Conservation (phyloP, 2,888 invertebrate genomes). For the Eretmocerus hayati region DNA sequence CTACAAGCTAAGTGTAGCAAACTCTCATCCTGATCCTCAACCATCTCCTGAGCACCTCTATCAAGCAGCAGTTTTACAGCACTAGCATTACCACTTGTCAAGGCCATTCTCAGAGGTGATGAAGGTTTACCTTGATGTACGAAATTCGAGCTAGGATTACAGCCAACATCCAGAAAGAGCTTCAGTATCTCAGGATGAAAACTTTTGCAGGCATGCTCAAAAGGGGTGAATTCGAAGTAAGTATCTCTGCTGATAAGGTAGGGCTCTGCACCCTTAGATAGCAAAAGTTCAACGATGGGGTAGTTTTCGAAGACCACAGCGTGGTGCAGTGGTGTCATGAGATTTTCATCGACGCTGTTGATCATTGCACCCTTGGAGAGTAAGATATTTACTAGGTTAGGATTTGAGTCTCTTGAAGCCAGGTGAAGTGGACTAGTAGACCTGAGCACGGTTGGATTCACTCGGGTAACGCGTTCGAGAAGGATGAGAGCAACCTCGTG, state of each 20-base stretch:
- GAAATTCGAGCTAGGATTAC: not conserved
- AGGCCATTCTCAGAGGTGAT: slow-evolving; percentile 3
- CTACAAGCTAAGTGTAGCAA: slow-evolving; percentile 4
- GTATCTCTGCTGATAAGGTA: not conserved
- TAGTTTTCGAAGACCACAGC: not conserved
- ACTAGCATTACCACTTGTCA: not conserved
- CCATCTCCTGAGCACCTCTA: not conserved
- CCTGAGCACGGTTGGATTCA: not conserved
- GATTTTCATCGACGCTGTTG: slow-evolving; percentile 2
- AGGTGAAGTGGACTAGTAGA: slow-evolving; percentile 2
- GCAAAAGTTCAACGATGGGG: not conserved
- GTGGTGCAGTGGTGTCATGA: slow-evolving; percentile 10
- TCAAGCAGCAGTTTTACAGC: not conserved
- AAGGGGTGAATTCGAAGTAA: slow-evolving; percentile 2
- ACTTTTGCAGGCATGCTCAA: slow-evolving; percentile 3
- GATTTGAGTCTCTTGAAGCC: not conserved
- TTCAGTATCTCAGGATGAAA: not conserved
- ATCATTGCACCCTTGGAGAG: not conserved
- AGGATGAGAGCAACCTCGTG: not conserved
- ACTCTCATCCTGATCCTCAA: not conserved
- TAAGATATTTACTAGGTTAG: not conserved
- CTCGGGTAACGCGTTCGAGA: not conserved
- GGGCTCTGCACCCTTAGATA: not conserved
- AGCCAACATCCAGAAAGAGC: slow-evolving; percentile 1
- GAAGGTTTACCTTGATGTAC: not conserved